Conservation (phyloP, 1,140 invertebrate genomes). For the Heterodera schachtii region DNA sequence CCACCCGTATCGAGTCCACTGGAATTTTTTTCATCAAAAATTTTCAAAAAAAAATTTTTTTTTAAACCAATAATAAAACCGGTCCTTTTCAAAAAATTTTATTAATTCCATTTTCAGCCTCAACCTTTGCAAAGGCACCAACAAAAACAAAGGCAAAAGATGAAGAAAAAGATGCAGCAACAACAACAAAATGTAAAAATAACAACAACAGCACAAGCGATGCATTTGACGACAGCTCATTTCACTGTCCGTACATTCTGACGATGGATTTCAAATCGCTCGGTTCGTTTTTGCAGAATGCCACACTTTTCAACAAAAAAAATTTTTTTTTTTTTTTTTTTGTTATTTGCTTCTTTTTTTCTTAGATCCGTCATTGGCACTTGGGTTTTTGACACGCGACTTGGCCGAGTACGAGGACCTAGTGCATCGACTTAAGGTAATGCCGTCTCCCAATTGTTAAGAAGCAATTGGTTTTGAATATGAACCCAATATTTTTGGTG, state of each 20-base stretch:
- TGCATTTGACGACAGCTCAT: constrained; percentile 56
- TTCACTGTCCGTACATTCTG: constrained; percentile 56
- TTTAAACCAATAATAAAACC: too few species aligned
- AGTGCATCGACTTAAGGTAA: constrained; percentile 44
- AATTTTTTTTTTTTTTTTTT: too few species aligned
- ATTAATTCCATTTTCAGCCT: neutral
- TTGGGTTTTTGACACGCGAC: constrained; percentile 53
- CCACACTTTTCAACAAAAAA: too few species aligned
- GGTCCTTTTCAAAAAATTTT: too few species aligned
- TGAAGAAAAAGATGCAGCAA: neutral
- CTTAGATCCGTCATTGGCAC: constrained; percentile 58
- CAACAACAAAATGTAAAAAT: constrained; percentile 10
- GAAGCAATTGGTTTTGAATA: constrained; percentile 34
- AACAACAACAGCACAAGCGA: neutral
- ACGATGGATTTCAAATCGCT: constrained; percentile 60
- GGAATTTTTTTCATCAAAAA: constrained; percentile 3
- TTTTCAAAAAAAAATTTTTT: neutral
- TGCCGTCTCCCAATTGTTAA: too few species aligned
- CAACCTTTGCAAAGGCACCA: too few species aligned
- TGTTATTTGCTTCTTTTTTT: neutral
- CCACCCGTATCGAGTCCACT: too few species aligned
- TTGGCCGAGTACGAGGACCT: constrained; percentile 57
- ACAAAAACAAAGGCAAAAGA: too few species aligned
- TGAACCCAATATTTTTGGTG: too few species aligned
- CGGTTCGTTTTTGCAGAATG: neutral